phyloP scores from a whole-genome alignment of 1,140 invertebrate genomes.

The Cataglyphis hispanica region DNA sequence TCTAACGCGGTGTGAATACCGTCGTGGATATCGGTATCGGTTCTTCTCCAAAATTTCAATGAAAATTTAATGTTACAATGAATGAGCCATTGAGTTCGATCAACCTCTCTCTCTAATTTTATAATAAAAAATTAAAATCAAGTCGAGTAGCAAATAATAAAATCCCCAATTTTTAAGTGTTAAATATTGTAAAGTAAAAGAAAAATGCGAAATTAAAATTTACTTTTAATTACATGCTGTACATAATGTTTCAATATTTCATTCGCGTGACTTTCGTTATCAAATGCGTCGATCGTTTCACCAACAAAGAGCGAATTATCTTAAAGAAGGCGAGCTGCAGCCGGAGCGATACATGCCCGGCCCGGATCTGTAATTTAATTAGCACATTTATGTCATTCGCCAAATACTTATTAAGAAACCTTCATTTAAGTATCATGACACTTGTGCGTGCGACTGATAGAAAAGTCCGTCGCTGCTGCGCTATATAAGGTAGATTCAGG shows the following conservation, averaged over 20 bases:
- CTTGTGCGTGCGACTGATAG: not conserved
- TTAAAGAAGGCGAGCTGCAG: not conserved
- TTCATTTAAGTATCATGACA: slow-evolving; percentile 24
- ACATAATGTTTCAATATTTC: not conserved
- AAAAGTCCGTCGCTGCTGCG: not conserved
- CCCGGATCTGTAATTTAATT: slow-evolving; percentile 47
- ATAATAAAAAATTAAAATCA: not conserved
- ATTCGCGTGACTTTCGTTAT: not conserved
- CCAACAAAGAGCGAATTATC: not conserved
- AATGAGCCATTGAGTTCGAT: not conserved
- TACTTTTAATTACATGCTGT: not conserved
- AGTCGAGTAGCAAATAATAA: not conserved
- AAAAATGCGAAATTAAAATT: not conserved
- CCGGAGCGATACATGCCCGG: slow-evolving; percentile 13
- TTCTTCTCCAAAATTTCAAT: not conserved
- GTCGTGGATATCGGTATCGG: not conserved
- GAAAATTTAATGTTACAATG: not conserved
- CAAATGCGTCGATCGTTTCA: not conserved
- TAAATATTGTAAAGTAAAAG: not conserved
- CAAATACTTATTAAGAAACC: slow-evolving; percentile 10
- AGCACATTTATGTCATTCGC: slow-evolving; percentile 39
- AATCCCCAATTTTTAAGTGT: not conserved
- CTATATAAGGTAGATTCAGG: slow-evolving; percentile 40
- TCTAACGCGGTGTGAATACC: not conserved
- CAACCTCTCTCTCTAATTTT: too few relatives aligned